phyloP scores from a whole-genome alignment of 1,140 invertebrate genomes.

The Brachionus koreanus region DNA sequence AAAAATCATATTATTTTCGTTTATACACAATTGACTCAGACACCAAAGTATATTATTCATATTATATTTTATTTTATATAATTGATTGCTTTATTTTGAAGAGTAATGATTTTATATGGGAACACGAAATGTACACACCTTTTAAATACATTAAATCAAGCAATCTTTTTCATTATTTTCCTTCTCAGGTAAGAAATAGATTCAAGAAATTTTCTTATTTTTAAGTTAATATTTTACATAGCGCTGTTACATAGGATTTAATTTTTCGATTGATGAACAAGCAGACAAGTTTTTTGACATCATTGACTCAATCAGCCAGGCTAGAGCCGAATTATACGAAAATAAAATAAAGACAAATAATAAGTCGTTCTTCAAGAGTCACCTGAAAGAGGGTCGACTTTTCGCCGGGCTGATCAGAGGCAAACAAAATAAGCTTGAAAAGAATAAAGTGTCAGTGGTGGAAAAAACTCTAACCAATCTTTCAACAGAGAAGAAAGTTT shows the following conservation, averaged over 20 bases:
- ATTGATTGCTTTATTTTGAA: background rate
- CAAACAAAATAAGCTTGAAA: background rate
- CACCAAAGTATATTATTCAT: background rate
- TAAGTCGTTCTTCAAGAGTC: background rate
- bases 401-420: background rate
- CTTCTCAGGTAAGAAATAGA: background rate
- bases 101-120: slow-evolving; percentile 19
- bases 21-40: background rate
- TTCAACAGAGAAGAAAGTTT: background rate
- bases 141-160: slow-evolving; percentile 26
- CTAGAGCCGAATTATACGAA: background rate
- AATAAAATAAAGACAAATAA: background rate
- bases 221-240: background rate
- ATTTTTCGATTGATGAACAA: background rate
- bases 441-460: background rate
- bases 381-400: background rate
- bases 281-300: background rate
- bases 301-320: background rate
- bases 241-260: slow-evolving; percentile 23
- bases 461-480: background rate
- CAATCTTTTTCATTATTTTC: slow-evolving; percentile 14
- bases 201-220: background rate
- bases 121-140: slow-evolving; percentile 32
- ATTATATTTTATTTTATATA: background rate
- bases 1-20: slow-evolving; percentile 22